A percentile compares a stretch with the other conserved stretches of the same genome.
phyloP scores from a whole-genome alignment of 2,888 invertebrate genomes.

The Sepiola atlantica region DNA sequence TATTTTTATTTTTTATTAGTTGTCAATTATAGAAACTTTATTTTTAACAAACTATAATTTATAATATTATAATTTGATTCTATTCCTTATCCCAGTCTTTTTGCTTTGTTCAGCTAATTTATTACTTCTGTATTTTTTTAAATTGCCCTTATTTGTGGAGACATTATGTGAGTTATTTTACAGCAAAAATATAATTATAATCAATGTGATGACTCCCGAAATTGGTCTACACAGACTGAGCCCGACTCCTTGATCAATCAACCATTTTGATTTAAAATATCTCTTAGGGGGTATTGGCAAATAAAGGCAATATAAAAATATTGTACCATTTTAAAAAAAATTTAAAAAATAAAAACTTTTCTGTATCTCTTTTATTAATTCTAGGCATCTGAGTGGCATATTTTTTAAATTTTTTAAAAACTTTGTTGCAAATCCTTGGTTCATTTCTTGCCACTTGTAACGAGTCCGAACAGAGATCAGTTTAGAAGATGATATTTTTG shows the following conservation, averaged over 20 bases:
- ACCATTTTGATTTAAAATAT: no score
- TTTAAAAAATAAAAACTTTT: no score
- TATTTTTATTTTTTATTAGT: no score
- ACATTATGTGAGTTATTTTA: no score
- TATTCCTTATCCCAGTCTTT: neutral
- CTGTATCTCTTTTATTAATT: neutral
- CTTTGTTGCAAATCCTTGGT: conserved; percentile 44
- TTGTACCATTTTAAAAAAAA: no score
- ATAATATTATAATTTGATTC: neutral
- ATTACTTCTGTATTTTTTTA: neutral
- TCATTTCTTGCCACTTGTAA: conserved; percentile 34
- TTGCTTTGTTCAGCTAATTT: neutral
- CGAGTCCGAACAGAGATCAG: conserved; percentile 44
- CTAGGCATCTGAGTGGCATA: neutral
- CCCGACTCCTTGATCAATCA: no score
- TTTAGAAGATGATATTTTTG: conserved; percentile 43
- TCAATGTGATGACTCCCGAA: no score
- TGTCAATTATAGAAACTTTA: neutral
- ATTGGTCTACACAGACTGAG: no score
- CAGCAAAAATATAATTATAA: no score
- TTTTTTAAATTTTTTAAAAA: neutral
- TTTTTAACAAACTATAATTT: neutral
- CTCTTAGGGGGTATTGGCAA: no score
- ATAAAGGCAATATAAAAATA: no score
- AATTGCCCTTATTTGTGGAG: neutral